Base-by-base conservation (phyloP, 2,888 invertebrate genomes). In the Zygothrica quintamaculata region DNA sequence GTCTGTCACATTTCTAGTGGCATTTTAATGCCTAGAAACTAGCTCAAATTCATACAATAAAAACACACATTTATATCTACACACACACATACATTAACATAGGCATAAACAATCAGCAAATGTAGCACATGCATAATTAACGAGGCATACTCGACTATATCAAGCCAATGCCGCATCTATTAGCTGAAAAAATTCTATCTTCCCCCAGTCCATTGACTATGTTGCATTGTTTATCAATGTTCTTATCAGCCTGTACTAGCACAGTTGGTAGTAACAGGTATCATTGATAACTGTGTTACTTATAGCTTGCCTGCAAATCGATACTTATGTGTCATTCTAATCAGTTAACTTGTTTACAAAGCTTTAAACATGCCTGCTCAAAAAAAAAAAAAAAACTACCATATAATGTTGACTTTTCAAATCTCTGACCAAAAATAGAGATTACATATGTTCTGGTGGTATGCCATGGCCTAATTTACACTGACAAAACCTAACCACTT, bases 351-450 rank as follows among this genome's bases (percentile, higher is more conserved):
- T 75, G 81, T 70, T 60, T 73, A 62, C 53, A 67, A 43, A 50
- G 58, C 59, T 48, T 65, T 33, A 29, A 67, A 43, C 65, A 79
- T 71, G 31, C 18, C 15, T 9, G n/a, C 4, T 39, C 34, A 57
- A 43, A 58, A 22, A 2, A 3, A 22, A 3, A 48, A 44, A 29
- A 25, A 3, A 42, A 55, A 50, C 69, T 51, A 74, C 69, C 55
- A 74, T 65, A 73, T 58, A 67, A 62, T 64, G 74, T 44, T 56
- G 39, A 52, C 42, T 36, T 33, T 42, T 25, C 50, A 18, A 70
- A 73, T 72, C 65, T 44, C 56, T 26, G 40, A 15, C 76, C 71
- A 44, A 67, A 79, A 79, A 84, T 84, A 84, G 82, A 13, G 57
- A 84, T 79, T 79, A 72, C 84, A 57, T 39, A 65, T 31, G 29